Percentiles rank a stretch among this genome's conserved stretches.
Conservation (phyloP, 2,888 invertebrate species). For the Mesoligia furuncula region DNA sequence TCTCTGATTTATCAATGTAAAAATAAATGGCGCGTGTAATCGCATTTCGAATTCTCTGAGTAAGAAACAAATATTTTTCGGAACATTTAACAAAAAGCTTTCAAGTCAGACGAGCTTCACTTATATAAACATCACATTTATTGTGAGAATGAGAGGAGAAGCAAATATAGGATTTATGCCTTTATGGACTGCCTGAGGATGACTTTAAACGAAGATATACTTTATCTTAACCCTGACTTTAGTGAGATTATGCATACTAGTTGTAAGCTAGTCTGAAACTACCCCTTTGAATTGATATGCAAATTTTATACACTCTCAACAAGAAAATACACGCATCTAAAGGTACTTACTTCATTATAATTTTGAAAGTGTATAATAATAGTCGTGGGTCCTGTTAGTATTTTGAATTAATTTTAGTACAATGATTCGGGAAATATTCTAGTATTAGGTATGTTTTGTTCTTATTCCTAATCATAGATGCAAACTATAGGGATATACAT, state of each 20-base stretch:
- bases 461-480: not conserved
- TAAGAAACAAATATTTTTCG: conserved; percentile 48
- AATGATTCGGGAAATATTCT: not conserved
- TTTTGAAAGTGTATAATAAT: not conserved
- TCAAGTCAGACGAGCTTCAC: conserved; percentile 36
- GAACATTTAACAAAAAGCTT: conserved; percentile 47
- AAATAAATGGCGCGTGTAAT: conserved; percentile 36
- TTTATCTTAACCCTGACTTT: conserved; percentile 23
- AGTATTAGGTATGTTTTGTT: not conserved
- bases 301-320: conserved; percentile 17
- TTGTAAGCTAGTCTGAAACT: conserved; percentile 33
- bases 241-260: conserved; percentile 36
- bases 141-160: conserved; percentile 18
- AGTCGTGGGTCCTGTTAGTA: not conserved
- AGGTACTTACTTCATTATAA: not conserved
- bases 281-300: conserved; percentile 36
- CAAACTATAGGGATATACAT: not conserved
- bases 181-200: conserved; percentile 33
- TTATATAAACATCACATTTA: conserved; percentile 44
- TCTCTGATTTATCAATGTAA: conserved; percentile 19
- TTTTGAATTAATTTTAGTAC: conserved; percentile 6
- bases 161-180: conserved; percentile 26
- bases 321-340: conserved; percentile 9
- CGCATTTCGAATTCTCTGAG: conserved; percentile 41
- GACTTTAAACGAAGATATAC: conserved; percentile 28